Evolutionary conservation across 2,113 vertebrate genomes (phyloP), one percentile per base, ranked within the genome.

Genomic region (Sphyrna mokarran): DNA sequence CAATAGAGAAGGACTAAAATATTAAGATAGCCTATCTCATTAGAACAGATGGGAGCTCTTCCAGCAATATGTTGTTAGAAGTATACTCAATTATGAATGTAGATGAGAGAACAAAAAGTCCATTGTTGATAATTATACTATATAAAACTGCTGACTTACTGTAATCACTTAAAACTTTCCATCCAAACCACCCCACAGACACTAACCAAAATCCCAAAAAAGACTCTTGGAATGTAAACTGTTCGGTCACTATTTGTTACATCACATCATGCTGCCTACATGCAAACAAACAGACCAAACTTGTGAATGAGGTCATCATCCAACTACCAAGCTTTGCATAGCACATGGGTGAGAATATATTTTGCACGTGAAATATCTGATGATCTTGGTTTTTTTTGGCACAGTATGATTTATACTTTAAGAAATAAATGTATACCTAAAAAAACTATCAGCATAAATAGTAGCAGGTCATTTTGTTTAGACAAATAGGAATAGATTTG

Each of bases 251-350:
- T 26, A 11, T 40, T 40, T 70, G 68, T 70, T 70, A 48, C 1
- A 43, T 94, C 20, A 94, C 68, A 70, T 48, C 63, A 66, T 69
- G 63, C 8, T 37, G 91, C 69, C n/a, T 20, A 43, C 91, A 94
- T 43, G 43, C 68, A 95, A 72, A 94, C 37, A 95, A 58, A 23
- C n/a, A 68, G 40, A 95, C 68, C 69, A 54, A 95, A 72, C 69
- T 72, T 90, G 13, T 94, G 10, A 95, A 95, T 76, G 40, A 72
- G 40, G 26, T 72, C 43, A 95, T 95, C 94, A 72, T 40, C 68
- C 68, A 72, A 26, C 4, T 76, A 16, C 43, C 63, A 94, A 18
- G 22, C 16, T 33, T 48, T 72, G 94, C 26, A 43, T 16, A 76
- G 23, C 6, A 95, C 9, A 29, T 89, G 93, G 40, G 40, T 94